These are phyloP conservation scores for Periplaneta americana DNA, from an alignment of 1,140 invertebrate genomes.

Conservation along the genomic window DNA sequence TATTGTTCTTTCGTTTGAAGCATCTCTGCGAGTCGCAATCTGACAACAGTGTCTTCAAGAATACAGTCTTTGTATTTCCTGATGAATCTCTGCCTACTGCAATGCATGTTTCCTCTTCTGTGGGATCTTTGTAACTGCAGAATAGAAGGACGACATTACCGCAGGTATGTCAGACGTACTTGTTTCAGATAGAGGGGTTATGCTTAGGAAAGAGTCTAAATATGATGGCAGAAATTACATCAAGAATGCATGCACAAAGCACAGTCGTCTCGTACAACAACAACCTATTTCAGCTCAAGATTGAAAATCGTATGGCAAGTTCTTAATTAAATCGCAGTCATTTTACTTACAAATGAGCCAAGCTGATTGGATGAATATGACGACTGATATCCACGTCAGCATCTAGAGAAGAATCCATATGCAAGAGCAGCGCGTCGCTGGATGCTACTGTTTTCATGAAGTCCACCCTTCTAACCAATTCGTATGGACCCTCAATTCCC, in stretches of 20 bases:
- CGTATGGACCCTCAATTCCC: conserved; percentile 53
- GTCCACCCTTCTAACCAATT: conserved; percentile 52
- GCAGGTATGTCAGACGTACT: no score
- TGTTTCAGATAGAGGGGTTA: no score
- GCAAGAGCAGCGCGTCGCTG: conserved; percentile 49
- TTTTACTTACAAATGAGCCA: conserved; percentile 19
- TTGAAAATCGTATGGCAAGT: no score
- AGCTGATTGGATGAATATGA: conserved; percentile 51
- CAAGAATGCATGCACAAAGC: no score
- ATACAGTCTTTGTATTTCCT: conserved; percentile 35
- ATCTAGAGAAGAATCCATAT: conserved; percentile 44
- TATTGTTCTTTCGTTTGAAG: conserved; percentile 34
- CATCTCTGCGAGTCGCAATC: conserved; percentile 49
- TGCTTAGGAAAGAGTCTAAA: no score
- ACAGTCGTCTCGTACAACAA: no score
- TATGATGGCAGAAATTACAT: no score
- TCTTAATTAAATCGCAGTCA: no score
- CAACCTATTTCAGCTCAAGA: no score
- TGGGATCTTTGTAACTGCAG: background rate
- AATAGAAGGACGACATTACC: no score
- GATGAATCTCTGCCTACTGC: conserved; percentile 40
- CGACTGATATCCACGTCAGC: conserved; percentile 40
- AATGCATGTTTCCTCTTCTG: conserved; percentile 43
- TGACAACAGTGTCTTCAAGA: conserved; percentile 38
- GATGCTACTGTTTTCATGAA: conserved; percentile 42